Base-by-base conservation (phyloP, 2,113 vertebrate genomes). In the Benitochromis conjunctus region DNA sequence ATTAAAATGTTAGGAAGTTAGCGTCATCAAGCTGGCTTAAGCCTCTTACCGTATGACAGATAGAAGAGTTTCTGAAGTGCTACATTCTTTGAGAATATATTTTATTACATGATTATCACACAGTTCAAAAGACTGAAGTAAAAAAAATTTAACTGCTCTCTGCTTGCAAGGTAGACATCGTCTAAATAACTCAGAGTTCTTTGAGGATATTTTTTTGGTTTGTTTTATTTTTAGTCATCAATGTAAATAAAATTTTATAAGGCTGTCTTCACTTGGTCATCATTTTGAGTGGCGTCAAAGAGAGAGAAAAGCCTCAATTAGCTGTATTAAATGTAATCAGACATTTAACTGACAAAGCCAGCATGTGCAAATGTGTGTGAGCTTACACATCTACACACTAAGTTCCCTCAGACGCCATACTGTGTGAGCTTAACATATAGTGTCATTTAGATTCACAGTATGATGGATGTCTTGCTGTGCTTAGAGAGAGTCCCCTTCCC, bases 1-100 rank as follows among this genome's bases (percentile, higher is more conserved):
- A 93, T 94, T 94, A 92, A 93, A 94, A 87, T 58, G 88, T 91
- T 91, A 86, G 55, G 83, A 90, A 87, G 90, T 90, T 94, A 88
- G 79, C 64, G 58, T 92, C 91, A 89, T 82, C 84, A 91, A 89
- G 86, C 83, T 46, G 54, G 84, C 80, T 76, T 92, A 94, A 93
- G 91, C 94, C 83, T 92, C 89, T 94, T 91, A 93, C 16, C 29
- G 80, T 80, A 80, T 88, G 89, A 94, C 88, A 93, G 86, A 83
- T 88, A 88, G 58, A 80, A 76, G 83, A 56, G 71, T 88, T 93
- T 88, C 64, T 88, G 76, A 90, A 95, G 90, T 76, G 58, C 78
- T 48, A 76, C 55, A 90, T 77, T 86, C 85, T 90, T 85, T 87
- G 56, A 86, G 89, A 91, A 91, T 79, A 88, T 55, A 79, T 83